phyloP scores from a whole-genome alignment of 2,797 vertebrate genomes.

The Oreochromis mossambicus region DNA sequence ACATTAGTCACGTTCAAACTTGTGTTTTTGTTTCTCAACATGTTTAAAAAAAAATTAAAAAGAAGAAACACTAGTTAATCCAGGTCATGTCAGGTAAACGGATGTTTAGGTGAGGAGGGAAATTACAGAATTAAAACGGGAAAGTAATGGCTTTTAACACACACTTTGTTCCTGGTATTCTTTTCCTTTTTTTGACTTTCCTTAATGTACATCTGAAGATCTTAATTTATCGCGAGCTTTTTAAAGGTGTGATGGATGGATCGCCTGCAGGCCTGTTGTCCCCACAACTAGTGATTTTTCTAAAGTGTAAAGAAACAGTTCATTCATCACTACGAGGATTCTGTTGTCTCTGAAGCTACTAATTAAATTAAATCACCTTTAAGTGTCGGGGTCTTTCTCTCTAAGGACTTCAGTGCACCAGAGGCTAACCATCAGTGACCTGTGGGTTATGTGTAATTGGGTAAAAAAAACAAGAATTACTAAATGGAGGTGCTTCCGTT shows the following conservation, averaged over 20 bases:
- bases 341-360: background rate
- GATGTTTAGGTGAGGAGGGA: background rate
- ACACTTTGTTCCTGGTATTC: background rate
- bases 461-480: background rate
- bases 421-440: background rate
- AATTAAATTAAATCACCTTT: background rate
- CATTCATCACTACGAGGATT: background rate
- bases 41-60: background rate
- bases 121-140: background rate
- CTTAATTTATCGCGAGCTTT: background rate
- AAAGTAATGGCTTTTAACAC: constrained; percentile 26
- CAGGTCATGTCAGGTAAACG: background rate
- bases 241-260: background rate
- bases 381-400: background rate
- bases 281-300: background rate
- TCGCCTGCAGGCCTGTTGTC: background rate
- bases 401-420: background rate
- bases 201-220: constrained; percentile 8
- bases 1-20: background rate
- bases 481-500: background rate
- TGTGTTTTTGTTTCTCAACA: background rate
- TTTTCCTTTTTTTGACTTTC: background rate
- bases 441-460: background rate
- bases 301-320: background rate
- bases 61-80: background rate